Base-by-base conservation (phyloP, 2,113 vertebrate genomes). In the Drymodes brunneopygia region DNA sequence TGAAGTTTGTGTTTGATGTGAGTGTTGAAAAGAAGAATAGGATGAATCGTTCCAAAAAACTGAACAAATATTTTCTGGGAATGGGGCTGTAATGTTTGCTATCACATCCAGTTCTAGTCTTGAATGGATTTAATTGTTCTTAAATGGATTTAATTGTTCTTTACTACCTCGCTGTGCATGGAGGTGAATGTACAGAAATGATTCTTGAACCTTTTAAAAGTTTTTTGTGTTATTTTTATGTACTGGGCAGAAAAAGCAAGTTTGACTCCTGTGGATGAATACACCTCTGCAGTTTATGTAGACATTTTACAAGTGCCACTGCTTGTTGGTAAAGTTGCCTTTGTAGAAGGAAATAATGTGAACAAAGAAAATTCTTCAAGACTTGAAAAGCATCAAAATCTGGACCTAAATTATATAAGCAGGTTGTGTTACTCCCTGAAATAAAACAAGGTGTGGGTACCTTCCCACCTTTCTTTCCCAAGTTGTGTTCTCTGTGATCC, bases 1-100 rank as follows among this genome's bases (percentile, higher is more conserved):
- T 74, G 72, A 94, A 87, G 57, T 13, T 64, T 69, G 18, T 85
- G 10, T 86, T 93, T 71, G 71, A 83, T 78, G 20, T 61, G 47
- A 50, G 16, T 14, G n/a, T 60, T 74, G 24, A 54, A 48, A 81
- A 65, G 28, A 56, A 77, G 44, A 69, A 78, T 15, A n/a, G 25
- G 23, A 31, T 38, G 2, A 72, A 44, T 72, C 10, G 31, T 35
- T 53, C 42, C 25, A 15, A 81, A 58, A 72, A 38, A 3, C 1
- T 6, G n/a, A 67, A 27, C 8, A 75, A 56, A 29, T 61, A 17
- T 11, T 31, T 85, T 48, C 10, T 64, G 12, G 10, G 27, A 18
- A 17, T 54, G 6, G 11, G 2, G 3, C 40, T 50, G 19, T 40
- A 27, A 3, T 56, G 10, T 28, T 74, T 82, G n/a, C 29, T 61